Percentiles rank a stretch among this genome's conserved stretches.
These are phyloP conservation scores for Notoglanidium macrostoma DNA, from an alignment of 2,797 vertebrate genomes.

Conservation along the genomic window DNA sequence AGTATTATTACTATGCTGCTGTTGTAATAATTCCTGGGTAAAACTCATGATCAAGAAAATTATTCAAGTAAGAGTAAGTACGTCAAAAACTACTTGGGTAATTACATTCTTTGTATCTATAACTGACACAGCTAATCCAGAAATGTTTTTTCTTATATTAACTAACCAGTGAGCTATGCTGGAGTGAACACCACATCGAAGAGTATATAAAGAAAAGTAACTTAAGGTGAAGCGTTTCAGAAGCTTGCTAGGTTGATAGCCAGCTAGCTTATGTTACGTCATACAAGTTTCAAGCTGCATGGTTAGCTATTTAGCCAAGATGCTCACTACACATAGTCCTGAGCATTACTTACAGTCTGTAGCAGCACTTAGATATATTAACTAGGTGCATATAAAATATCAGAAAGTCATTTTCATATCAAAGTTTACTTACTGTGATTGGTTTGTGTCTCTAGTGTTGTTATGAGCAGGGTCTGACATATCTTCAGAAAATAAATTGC, in stretches of 20 bases:
- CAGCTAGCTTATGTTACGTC: not conserved
- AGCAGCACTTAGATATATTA: not conserved
- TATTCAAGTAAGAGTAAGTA: not conserved
- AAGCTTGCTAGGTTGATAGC: not conserved
- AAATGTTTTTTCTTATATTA: not conserved
- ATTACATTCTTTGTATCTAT: not conserved
- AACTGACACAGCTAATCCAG: not conserved
- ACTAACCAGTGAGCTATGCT: not conserved
- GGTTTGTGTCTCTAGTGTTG: not conserved
- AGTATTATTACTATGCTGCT: not conserved
- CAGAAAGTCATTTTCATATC: not conserved
- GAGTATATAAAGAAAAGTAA: not conserved
- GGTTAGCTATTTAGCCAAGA: not conserved
- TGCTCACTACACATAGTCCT: not conserved
- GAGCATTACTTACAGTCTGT: not conserved
- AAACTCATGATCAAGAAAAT: not conserved
- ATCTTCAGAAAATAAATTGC: not conserved
- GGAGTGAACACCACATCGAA: not conserved
- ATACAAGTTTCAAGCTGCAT: not conserved
- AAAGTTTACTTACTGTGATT: not conserved
- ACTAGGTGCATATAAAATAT: not conserved
- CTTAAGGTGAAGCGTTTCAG: not conserved
- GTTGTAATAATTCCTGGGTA: not conserved
- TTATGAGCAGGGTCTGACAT: not conserved
- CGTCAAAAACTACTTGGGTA: not conserved